Evolutionary conservation across 1,140 invertebrate genomes (phyloP), one percentile per base, ranked within the genome.

Genomic region (Helicoverpa zea): DNA sequence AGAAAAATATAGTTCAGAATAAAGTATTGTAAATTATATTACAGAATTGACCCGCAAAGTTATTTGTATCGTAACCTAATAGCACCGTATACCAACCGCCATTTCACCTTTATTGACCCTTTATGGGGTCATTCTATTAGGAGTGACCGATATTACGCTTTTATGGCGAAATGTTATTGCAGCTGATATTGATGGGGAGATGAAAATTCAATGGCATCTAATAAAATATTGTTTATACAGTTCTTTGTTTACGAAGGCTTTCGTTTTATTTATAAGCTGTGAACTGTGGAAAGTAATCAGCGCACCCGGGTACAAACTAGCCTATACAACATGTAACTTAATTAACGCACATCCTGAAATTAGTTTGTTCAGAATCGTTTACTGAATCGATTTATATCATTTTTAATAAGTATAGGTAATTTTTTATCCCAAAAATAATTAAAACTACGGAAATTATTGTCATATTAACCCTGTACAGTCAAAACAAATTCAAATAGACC

Each of bases 91-190:
- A 13, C 30, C 35, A 49, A 35, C 43, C 16, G 16, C 63, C 63
- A 49, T 66, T 66, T 49, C 14, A 66, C 35, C 63, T 43, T 66
- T 66, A 59, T 59, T 59, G 58, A 29, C 58, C 58, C 58, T 29
- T 66, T 18, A 47, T 9, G 35, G 63, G 43, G n/a, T 47, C 63
- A 66, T 66, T 66, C 63, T 49, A 66, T 66, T 66, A 66, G 14
- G 63, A 66, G 13, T 43, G 16, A 18, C 29, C 54, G 52, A 16
- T 12, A 58, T 74, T 74, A 59, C 63, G 35, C 18, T 66, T 66
- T 66, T 49, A 66, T 47, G 63, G 63, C 10, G 0, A 11, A 9
- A n/a, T 49, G n/a, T 47, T 49, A n/a, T n/a, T 66, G 63, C 63
- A 18, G n/a, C 47, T 35, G 18, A 66, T 47, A 66, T 49, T 49